These are phyloP conservation scores for Drosophila punjabiensis DNA, from an alignment of 1,140 invertebrate genomes.

Conservation along the genomic window DNA sequence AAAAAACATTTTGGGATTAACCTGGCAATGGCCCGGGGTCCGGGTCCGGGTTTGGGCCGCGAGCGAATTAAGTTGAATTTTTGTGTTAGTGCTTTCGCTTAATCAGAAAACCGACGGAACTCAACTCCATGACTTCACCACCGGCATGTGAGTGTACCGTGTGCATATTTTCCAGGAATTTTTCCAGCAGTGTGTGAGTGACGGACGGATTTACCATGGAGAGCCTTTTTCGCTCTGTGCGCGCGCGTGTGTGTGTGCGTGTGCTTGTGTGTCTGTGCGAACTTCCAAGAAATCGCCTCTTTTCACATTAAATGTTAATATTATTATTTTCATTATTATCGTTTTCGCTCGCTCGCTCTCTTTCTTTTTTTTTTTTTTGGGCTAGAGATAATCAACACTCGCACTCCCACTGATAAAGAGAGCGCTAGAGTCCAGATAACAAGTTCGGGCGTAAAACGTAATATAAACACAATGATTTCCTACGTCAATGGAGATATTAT, in stretches of 20 bases:
- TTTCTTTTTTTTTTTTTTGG: slow-evolving; percentile 14
- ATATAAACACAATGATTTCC: slow-evolving; percentile 52
- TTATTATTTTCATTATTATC: slow-evolving; percentile 67
- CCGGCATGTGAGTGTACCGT: slow-evolving; percentile 58
- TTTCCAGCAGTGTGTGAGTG: slow-evolving; percentile 39
- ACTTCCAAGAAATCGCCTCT: slow-evolving; percentile 67
- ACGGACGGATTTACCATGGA: slow-evolving; percentile 61
- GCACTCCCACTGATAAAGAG: slow-evolving; percentile 16
- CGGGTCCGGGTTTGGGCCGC: slow-evolving; percentile 20
- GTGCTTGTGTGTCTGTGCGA: slow-evolving; percentile 7
- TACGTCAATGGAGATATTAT: slow-evolving; percentile 46
- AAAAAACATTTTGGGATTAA: slow-evolving; percentile 25
- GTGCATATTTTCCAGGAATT: slow-evolving; percentile 77
- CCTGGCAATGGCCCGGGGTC: slow-evolving; percentile 30
- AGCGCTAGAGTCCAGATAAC: slow-evolving; percentile 21
- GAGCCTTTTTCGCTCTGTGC: slow-evolving; percentile 40
- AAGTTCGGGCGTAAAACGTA: slow-evolving; percentile 30
- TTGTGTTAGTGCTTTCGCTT: slow-evolving; percentile 75
- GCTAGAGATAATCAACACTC: slow-evolving; percentile 53
- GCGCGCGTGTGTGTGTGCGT: slow-evolving; percentile 6
- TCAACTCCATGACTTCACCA: slow-evolving; percentile 73
- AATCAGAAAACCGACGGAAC: slow-evolving; percentile 62
- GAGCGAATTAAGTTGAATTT: slow-evolving; percentile 70
- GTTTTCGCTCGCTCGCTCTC: slow-evolving; percentile 7
- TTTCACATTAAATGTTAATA: slow-evolving; percentile 76